Evolutionary conservation across 2,888 invertebrate genomes (phyloP).

Genomic region (Epistrophe eligans): DNA sequence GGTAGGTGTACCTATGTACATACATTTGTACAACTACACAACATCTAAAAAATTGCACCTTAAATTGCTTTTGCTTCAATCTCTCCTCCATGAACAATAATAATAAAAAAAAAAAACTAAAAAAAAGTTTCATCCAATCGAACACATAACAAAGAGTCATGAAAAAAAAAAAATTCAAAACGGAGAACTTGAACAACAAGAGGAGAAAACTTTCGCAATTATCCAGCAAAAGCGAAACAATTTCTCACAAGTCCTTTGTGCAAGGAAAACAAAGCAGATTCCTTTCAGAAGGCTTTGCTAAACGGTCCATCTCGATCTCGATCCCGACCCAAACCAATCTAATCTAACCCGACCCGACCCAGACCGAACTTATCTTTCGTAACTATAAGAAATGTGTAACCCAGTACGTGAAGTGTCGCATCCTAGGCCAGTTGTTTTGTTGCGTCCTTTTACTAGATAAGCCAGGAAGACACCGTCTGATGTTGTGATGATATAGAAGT

Average conservation of each 20-base stretch:
- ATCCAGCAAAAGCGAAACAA: constrained; percentile 62
- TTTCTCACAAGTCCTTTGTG: constrained; percentile 65
- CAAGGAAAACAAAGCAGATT: constrained; percentile 59
- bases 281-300: constrained; percentile 51
- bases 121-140: constrained; percentile 46
- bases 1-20: too few species aligned
- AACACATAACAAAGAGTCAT: constrained; percentile 42
- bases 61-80: constrained; percentile 31
- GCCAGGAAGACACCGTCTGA: constrained; percentile 20
- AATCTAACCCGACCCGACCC: constrained; percentile 1
- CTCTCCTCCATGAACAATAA: constrained; percentile 10
- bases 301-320: constrained; percentile 46
- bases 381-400: constrained; percentile 47
- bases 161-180: constrained; percentile 45
- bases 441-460: constrained; percentile 32
- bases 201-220: constrained; percentile 70
- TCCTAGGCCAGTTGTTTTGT: constrained; percentile 42
- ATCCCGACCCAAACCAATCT: background rate
- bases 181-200: constrained; percentile 48
- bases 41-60: constrained; percentile 10
- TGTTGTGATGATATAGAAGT: constrained; percentile 32
- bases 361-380: constrained; percentile 32
- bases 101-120: background rate
- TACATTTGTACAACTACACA: background rate
- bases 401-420: constrained; percentile 47